These are phyloP conservation scores for Montipora efflorescens DNA, from an alignment of 64 coral and sea anemone genomes.

Conservation along the genomic window DNA sequence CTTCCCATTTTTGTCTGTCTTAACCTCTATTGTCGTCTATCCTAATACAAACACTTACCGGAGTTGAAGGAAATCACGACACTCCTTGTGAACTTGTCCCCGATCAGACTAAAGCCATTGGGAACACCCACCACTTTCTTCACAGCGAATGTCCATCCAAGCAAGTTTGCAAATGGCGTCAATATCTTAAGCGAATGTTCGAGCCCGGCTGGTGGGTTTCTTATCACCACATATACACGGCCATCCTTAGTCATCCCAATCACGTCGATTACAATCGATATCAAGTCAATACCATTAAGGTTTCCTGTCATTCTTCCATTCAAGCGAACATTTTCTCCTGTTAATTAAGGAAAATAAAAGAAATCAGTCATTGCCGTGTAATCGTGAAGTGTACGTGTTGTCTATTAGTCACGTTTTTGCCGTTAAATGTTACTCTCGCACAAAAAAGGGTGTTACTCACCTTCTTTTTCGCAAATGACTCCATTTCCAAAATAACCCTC, in stretches of 20 bases:
- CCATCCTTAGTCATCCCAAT: slow-evolving; percentile 79
- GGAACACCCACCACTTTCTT: slow-evolving; percentile 36
- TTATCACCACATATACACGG: slow-evolving; percentile 67
- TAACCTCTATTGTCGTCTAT: not conserved
- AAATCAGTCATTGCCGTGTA: not conserved
- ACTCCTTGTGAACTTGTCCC: slow-evolving; percentile 72
- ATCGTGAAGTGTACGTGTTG: no score
- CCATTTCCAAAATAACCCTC: slow-evolving; percentile 79
- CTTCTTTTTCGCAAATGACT: slow-evolving; percentile 65
- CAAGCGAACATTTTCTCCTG: slow-evolving; percentile 72
- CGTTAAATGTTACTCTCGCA: no score
- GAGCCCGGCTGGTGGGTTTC: slow-evolving; percentile 55
- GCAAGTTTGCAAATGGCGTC: slow-evolving; percentile 70
- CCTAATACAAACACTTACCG: slow-evolving; percentile 39
- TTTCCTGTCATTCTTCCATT: slow-evolving; percentile 62
- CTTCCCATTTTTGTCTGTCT: no score
- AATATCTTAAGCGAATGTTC: slow-evolving; percentile 52
- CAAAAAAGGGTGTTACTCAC: slow-evolving; percentile 11
- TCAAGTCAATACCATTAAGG: slow-evolving; percentile 43
- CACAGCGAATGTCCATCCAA: slow-evolving; percentile 76
- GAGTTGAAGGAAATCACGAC: slow-evolving; percentile 68
- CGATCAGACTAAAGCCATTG: slow-evolving; percentile 64
- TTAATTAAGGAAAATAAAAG: not conserved
- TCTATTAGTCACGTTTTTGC: no score
- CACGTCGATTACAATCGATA: slow-evolving; percentile 28